Evolutionary conservation across 2,113 vertebrate species (phyloP).

Genomic region (Pterocles orientalis): DNA sequence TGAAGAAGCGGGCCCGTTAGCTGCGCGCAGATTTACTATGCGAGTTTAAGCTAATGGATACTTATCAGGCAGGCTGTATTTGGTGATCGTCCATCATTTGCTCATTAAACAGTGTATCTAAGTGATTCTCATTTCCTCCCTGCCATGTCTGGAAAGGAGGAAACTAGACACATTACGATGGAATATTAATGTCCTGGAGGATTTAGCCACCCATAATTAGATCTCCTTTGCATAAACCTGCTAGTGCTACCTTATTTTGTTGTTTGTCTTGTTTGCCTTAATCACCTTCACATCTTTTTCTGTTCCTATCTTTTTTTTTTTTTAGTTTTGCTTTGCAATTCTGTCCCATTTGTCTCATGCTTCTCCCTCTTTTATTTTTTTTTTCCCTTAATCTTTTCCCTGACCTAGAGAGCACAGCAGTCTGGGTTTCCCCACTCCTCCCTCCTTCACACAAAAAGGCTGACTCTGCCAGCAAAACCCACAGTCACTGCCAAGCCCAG

Average conservation of each 20-base stretch:
- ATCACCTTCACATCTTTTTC: slow-evolving; percentile 21
- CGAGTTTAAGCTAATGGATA: slow-evolving; percentile 68
- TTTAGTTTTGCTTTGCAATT: slow-evolving; percentile 1
- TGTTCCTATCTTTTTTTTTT: background rate
- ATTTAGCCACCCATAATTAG: slow-evolving; percentile 51
- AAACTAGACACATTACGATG: slow-evolving; percentile 70
- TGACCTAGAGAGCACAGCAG: slow-evolving; percentile 53
- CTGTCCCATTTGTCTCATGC: background rate
- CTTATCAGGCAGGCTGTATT: slow-evolving; percentile 65
- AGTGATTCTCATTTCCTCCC: slow-evolving; percentile 69
- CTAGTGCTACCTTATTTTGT: slow-evolving; percentile 49
- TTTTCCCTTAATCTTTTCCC: background rate
- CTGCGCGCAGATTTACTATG: slow-evolving; percentile 41
- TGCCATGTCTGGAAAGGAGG: slow-evolving; percentile 69
- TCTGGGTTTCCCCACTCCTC: slow-evolving; percentile 20
- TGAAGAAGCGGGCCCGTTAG: background rate
- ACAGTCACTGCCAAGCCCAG: slow-evolving; percentile 33
- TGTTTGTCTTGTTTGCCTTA: slow-evolving; percentile 31
- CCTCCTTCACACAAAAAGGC: slow-evolving; percentile 57
- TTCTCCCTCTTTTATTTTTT: background rate
- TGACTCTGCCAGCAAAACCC: slow-evolving; percentile 62
- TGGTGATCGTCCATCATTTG: slow-evolving; percentile 73
- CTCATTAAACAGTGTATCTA: slow-evolving; percentile 72
- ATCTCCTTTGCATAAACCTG: slow-evolving; percentile 64
- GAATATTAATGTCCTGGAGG: slow-evolving; percentile 71